A percentile compares a stretch with the other conserved stretches of the same genome.
These are phyloP conservation scores for Drosophila neonasuta DNA, from an alignment of 2,888 invertebrate species.

Conservation along the genomic window DNA sequence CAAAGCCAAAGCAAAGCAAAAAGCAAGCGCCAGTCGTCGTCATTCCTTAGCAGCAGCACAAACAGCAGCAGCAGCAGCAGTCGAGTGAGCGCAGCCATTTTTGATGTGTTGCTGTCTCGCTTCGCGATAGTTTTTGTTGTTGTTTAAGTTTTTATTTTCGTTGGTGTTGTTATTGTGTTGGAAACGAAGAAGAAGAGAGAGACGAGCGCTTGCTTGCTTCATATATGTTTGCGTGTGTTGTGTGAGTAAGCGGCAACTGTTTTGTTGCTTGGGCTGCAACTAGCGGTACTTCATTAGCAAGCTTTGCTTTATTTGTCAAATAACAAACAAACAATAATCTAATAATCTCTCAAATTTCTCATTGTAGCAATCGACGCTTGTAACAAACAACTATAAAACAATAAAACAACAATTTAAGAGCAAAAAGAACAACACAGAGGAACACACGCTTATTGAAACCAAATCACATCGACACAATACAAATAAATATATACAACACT, in stretches of 20 bases:
- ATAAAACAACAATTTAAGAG: background rate
- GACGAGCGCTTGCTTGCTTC: background rate
- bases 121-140: conserved; percentile 24
- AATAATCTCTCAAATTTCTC: conserved; percentile 12
- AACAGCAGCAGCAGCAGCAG: conserved; percentile 29
- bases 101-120: conserved; percentile 45
- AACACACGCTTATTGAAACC: background rate
- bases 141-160: conserved; percentile 45
- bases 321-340: conserved; percentile 8
- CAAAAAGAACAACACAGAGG: too few species aligned
- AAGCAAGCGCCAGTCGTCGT: conserved; percentile 31
- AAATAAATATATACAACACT: background rate
- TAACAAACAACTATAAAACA: conserved; percentile 24
- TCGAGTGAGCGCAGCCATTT: conserved; percentile 58
- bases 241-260: conserved; percentile 51
- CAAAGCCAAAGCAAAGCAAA: conserved; percentile 42
- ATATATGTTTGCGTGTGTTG: conserved; percentile 7
- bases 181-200: conserved; percentile 45
- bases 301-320: conserved; percentile 9
- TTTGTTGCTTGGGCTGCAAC: conserved; percentile 7
- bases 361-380: conserved; percentile 24
- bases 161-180: conserved; percentile 45
- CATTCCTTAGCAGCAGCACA: conserved; percentile 53
- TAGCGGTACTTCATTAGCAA: conserved; percentile 17
- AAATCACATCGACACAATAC: background rate